phyloP scores from a whole-genome alignment of 2,113 vertebrate genomes.

The Microcebus tavaratra region DNA sequence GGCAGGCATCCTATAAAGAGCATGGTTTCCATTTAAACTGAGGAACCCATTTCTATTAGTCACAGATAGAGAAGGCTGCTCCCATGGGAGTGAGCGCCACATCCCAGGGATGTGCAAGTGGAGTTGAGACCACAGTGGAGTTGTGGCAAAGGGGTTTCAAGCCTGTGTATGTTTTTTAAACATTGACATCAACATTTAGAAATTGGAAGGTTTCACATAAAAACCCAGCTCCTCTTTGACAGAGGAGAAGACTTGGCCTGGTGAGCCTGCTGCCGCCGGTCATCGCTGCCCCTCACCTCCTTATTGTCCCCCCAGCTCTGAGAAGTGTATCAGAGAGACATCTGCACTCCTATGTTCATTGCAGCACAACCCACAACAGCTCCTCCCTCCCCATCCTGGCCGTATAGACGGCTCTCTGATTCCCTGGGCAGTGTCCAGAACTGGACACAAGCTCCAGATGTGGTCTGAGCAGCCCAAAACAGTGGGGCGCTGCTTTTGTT shows the following conservation, averaged over 20 bases:
- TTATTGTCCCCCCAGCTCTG: too few species aligned
- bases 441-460: neutral
- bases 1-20: neutral
- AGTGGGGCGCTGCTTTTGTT: neutral
- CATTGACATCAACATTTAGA: neutral
- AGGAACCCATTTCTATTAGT: neutral
- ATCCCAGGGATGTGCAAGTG: neutral
- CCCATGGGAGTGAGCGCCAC: accelerated
- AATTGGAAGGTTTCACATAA: neutral
- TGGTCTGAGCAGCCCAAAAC: neutral
- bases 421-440: neutral
- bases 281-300: too few species aligned
- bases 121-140: neutral
- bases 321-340: too few species aligned
- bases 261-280: neutral
- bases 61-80: neutral
- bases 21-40: neutral
- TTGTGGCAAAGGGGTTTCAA: neutral
- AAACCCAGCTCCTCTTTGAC: neutral
- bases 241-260: neutral
- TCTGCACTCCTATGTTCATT: too few species aligned
- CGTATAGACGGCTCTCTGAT: neutral
- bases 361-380: neutral
- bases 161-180: neutral
- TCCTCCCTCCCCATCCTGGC: neutral